phyloP scores from a whole-genome alignment of 2,888 invertebrate species.

The Actias luna region DNA sequence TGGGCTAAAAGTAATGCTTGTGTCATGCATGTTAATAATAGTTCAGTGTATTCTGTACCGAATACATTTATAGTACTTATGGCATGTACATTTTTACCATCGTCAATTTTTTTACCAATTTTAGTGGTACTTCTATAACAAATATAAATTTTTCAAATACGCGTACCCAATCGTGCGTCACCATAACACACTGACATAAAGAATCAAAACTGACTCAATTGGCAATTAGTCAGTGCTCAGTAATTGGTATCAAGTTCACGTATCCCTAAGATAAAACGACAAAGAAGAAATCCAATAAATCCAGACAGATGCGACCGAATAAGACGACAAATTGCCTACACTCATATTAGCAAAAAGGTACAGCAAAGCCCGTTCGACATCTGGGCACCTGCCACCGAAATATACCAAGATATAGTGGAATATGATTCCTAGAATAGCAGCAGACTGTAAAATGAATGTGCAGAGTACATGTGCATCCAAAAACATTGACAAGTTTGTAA shows the following conservation, averaged over 20 bases:
- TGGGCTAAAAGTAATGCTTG: not conserved
- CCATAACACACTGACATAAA: slow-evolving; percentile 56
- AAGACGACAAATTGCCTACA: slow-evolving; percentile 61
- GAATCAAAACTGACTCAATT: slow-evolving; percentile 52
- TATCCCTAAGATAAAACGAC: slow-evolving; percentile 46
- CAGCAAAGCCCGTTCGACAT: slow-evolving; percentile 56
- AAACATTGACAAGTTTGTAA: slow-evolving; percentile 51
- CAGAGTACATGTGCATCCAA: slow-evolving; percentile 74
- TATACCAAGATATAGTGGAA: slow-evolving; percentile 68
- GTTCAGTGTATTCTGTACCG: not conserved
- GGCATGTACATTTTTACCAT: not conserved
- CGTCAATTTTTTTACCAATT: not conserved
- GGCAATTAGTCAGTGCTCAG: slow-evolving; percentile 64
- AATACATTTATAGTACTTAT: not conserved
- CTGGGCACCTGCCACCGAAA: slow-evolving; percentile 77
- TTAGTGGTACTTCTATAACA: not conserved
- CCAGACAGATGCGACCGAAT: slow-evolving; percentile 58
- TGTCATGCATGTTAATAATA: not conserved
- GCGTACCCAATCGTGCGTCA: slow-evolving; percentile 24
- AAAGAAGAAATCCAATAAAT: slow-evolving; percentile 64
- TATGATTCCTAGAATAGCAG: slow-evolving; percentile 80
- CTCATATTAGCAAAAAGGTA: slow-evolving; percentile 52
- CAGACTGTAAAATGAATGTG: slow-evolving; percentile 78
- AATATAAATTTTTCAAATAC: slow-evolving; percentile 3
- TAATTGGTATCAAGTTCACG: slow-evolving; percentile 68